A percentile compares a stretch with the other conserved stretches of the same genome.
Conservation (phyloP, 1,140 invertebrate species). For the Phortica variegata region DNA sequence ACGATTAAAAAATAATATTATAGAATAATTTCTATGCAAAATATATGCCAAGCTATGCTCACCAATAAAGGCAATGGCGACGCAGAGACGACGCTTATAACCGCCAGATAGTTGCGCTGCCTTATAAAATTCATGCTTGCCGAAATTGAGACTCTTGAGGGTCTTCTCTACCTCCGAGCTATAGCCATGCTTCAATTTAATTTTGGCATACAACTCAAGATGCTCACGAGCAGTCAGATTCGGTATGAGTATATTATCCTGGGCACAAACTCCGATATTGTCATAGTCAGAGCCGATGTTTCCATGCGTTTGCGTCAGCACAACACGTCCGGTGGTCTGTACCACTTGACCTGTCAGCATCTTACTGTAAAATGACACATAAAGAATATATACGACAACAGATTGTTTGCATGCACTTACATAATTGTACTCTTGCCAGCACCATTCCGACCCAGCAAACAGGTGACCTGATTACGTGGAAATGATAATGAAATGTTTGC, state of each 20-base stretch:
- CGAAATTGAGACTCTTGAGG: constrained; percentile 62
- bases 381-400: too few relatives aligned
- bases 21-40: neutral
- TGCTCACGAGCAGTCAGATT: constrained; percentile 79
- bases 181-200: constrained; percentile 34
- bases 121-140: constrained; percentile 59
- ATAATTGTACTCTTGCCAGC: constrained; percentile 83
- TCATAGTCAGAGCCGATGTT: constrained; percentile 34
- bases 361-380: constrained; percentile 58
- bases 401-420: constrained; percentile 57
- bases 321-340: constrained; percentile 63
- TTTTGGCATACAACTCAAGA: constrained; percentile 71
- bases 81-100: constrained; percentile 64
- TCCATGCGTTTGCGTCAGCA: constrained; percentile 44
- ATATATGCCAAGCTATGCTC: constrained; percentile 43
- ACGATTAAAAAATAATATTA: constrained; percentile 3
- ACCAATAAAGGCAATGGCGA: constrained; percentile 74
- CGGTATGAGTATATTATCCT: constrained; percentile 81
- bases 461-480: constrained; percentile 65
- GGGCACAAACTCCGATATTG: constrained; percentile 77
- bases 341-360: constrained; percentile 67
- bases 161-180: constrained; percentile 42
- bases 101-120: constrained; percentile 65
- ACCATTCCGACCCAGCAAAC: constrained; percentile 82
- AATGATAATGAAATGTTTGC: constrained; percentile 65